Evolutionary conservation across 2,797 vertebrate species (phyloP), one percentile per base, ranked within the genome.

Genomic region (Cossypha dichroa): DNA sequence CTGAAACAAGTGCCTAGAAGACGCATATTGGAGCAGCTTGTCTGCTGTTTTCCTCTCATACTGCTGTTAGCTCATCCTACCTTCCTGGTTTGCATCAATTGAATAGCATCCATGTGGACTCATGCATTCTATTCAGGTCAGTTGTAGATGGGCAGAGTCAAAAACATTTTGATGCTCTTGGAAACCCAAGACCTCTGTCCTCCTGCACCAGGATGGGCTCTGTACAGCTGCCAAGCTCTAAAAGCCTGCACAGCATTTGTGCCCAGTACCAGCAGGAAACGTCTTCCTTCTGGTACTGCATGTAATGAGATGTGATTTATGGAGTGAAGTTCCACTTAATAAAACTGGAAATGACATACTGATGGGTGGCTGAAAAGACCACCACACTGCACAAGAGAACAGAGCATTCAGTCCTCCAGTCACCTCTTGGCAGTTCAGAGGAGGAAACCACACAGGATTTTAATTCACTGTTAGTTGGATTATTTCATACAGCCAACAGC

Each of bases 231-330:
- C 92, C 85, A 93, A 74, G 59, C 55, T 88, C 48, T 90, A 88
- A 95, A 96, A 92, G 92, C 70, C 77, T 88, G 73, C 67, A 33
- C 52, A 76, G 74, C 29, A 34, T 94, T 93, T 79, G 80, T 96
- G 90, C 83, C 95, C 86, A 88, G 40, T 79, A 88, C 74, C 83
- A 96, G 85, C 90, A 94, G 92, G 94, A 93, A 93, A 95, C 70
- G 23, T 70, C 76, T 94, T 94, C 74, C 83, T 78, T 84, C 74
- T 97, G 80, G 88, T 85, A 33, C 67, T 92, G 86, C 48, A 91
- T 94, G 46, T 60, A 88, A 86, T 0, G 3, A 79, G 63, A 88
- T 46, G 52, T 95, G 86, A 96, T 96, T 97, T 97, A 97, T 91
- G 64, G 93, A 93, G 85, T 85, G 62, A 92, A 93, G 52, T 89